Percentiles rank a stretch among this genome's conserved stretches.
phyloP scores from a whole-genome alignment of 2,113 vertebrate genomes.

The Thamnophis sirtalis region DNA sequence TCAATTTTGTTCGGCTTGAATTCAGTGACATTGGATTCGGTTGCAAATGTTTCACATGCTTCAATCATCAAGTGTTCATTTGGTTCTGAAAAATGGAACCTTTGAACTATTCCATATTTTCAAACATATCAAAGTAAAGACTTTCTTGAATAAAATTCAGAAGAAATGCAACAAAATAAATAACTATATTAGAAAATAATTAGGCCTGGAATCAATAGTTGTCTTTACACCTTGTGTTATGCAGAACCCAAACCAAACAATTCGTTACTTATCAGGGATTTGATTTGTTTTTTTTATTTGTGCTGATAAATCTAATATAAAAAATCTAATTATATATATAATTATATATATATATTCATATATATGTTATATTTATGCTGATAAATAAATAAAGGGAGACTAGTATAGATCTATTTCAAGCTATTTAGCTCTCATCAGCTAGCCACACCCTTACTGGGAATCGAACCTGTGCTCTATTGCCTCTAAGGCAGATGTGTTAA shows the following conservation, averaged over 20 bases:
- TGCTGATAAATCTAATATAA: too few relatives aligned
- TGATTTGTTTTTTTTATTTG: too few relatives aligned
- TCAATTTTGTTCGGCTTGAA: not conserved
- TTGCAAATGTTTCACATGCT: not conserved
- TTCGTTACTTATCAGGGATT: conserved; percentile 19
- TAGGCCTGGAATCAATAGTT: not conserved
- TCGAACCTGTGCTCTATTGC: too few relatives aligned
- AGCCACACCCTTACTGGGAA: too few relatives aligned
- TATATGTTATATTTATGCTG: too few relatives aligned
- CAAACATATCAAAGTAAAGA: not conserved
- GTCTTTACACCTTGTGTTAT: conserved; percentile 37
- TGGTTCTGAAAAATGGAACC: not conserved
- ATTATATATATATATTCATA: too few relatives aligned
- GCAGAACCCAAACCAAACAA: conserved; percentile 40
- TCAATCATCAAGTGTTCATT: not conserved
- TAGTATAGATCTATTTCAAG: too few relatives aligned
- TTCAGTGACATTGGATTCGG: not conserved
- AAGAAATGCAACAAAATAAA: not conserved
- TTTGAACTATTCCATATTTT: not conserved
- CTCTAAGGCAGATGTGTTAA: too few relatives aligned
- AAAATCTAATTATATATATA: too few relatives aligned
- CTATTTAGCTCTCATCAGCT: too few relatives aligned
- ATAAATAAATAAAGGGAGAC: too few relatives aligned
- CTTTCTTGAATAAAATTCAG: not conserved
- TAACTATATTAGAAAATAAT: not conserved